Conservation (phyloP, 2,113 vertebrate species). For the Pelobates fuscus region DNA sequence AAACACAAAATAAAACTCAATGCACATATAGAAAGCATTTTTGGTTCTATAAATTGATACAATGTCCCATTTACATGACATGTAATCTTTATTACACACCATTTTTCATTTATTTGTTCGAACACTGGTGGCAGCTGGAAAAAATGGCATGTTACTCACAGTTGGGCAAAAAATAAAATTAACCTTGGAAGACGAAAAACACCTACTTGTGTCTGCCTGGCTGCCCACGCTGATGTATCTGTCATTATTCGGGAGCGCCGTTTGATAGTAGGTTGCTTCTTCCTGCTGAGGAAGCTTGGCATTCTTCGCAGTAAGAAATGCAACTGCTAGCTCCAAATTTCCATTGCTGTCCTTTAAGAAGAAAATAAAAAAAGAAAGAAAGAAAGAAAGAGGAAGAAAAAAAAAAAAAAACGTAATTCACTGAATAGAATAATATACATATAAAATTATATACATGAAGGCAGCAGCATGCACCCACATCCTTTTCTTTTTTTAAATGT, state of each 20-base stretch:
- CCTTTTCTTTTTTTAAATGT: not conserved
- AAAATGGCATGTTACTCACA: too few relatives aligned
- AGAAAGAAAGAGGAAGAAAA: too few relatives aligned
- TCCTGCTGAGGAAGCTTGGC: slow-evolving; percentile 90
- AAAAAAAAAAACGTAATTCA: slow-evolving; percentile 14
- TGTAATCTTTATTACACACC: too few relatives aligned
- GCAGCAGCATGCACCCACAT: not conserved
- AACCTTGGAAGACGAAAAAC: slow-evolving; percentile 19
- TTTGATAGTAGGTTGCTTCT: slow-evolving; percentile 90
- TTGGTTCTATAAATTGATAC: too few relatives aligned
- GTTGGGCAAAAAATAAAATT: too few relatives aligned
- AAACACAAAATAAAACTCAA: too few relatives aligned
- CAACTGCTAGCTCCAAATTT: slow-evolving; percentile 90
- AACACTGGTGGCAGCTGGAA: too few relatives aligned
- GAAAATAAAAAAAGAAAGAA: slow-evolving; percentile 35
- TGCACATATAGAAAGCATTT: too few relatives aligned
- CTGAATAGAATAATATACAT: not conserved
- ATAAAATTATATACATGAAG: not conserved
- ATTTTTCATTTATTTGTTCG: too few relatives aligned
- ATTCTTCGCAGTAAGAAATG: slow-evolving; percentile 92
- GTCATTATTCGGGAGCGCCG: slow-evolving; percentile 88
- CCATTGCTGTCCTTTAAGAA: slow-evolving; percentile 90
- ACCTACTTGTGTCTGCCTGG: slow-evolving; percentile 94
- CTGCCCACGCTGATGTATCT: slow-evolving; percentile 97
- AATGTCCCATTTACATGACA: too few relatives aligned